Evolutionary conservation across 2,113 vertebrate species (phyloP).

Genomic region (Platysteira castanea): DNA sequence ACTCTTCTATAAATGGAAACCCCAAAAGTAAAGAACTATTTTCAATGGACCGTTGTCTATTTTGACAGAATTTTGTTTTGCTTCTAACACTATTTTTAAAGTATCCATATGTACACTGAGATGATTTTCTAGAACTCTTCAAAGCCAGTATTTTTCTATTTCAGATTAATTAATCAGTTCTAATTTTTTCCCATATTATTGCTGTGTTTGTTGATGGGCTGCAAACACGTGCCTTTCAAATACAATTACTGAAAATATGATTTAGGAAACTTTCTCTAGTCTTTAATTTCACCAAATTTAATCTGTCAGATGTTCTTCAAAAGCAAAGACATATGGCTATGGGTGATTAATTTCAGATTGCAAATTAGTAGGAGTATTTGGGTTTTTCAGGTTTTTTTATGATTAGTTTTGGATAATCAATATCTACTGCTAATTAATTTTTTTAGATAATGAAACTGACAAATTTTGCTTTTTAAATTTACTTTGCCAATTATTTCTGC

Average conservation of each 20-base stretch:
- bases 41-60: neutral
- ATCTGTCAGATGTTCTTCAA: neutral
- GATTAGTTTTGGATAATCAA: neutral
- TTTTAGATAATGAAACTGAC: neutral
- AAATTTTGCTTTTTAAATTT: neutral
- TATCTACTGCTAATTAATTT: neutral
- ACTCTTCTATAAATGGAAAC: neutral
- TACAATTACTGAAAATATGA: neutral
- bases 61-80: neutral
- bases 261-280: neutral
- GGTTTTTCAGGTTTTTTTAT: neutral
- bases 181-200: neutral
- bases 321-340: neutral
- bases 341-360: constrained; percentile 11
- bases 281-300: neutral
- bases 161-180: neutral
- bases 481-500: neutral
- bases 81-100: neutral
- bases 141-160: neutral
- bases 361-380: neutral
- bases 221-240: neutral
- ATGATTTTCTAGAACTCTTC: neutral
- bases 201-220: neutral
- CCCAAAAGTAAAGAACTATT: rapidly evolving
- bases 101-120: neutral